phyloP scores from a whole-genome alignment of 1,140 invertebrate genomes.

The Rhizoglyphus robini region DNA sequence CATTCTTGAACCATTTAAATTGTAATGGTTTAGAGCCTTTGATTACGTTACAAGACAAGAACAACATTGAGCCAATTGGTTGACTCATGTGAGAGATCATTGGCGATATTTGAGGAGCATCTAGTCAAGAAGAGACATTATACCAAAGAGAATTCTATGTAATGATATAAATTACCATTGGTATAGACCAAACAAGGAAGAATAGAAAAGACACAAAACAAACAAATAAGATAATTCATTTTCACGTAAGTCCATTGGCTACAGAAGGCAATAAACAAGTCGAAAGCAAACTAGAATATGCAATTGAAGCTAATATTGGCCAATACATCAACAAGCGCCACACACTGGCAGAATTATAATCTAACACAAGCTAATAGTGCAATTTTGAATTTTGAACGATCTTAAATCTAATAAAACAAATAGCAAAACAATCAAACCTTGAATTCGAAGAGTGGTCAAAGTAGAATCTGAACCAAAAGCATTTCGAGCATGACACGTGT shows the following conservation, averaged over 20 bases:
- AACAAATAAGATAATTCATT: too few species aligned
- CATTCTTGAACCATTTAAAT: slow-evolving; percentile 16
- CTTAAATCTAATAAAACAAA: too few species aligned
- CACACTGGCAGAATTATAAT: too few species aligned
- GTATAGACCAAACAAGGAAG: not conserved
- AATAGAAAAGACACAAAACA: not conserved
- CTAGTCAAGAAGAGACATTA: not conserved
- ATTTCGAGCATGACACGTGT: not conserved
- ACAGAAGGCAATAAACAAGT: too few species aligned
- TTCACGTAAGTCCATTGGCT: too few species aligned
- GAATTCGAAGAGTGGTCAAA: not conserved
- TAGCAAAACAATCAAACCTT: slow-evolving; percentile 3
- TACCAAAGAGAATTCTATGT: too few species aligned
- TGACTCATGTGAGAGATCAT: not conserved
- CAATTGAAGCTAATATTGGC: too few species aligned
- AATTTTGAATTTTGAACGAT: too few species aligned
- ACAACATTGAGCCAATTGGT: not conserved
- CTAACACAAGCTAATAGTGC: too few species aligned
- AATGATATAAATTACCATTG: not conserved
- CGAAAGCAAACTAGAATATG: too few species aligned
- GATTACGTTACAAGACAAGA: not conserved
- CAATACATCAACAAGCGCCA: too few species aligned
- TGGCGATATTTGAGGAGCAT: not conserved
- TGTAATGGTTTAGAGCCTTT: not conserved
- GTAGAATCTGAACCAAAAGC: not conserved